Conservation (phyloP, 2,888 invertebrate species). For the Hyposoter didymator region DNA sequence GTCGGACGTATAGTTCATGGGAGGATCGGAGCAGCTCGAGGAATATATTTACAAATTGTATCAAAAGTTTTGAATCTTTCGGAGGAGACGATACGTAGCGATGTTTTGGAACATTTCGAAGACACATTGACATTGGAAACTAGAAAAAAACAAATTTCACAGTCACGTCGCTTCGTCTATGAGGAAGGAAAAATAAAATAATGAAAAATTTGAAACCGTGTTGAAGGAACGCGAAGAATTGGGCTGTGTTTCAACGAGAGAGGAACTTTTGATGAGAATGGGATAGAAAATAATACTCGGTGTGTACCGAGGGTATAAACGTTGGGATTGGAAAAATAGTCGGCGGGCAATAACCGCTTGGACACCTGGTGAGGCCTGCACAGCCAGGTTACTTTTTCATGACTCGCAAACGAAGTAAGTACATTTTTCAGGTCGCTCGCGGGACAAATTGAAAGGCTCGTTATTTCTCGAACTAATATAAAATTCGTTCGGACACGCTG, state of each 20-base stretch:
- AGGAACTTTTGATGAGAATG: background rate
- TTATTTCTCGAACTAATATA: conserved; percentile 16
- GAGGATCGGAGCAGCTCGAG: background rate
- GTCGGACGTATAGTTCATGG: background rate
- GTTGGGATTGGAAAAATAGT: background rate
- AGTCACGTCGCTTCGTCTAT: too few relatives aligned
- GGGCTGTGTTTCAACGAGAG: background rate
- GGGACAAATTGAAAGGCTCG: conserved; percentile 5
- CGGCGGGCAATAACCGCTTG: background rate
- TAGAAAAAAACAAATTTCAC: too few relatives aligned
- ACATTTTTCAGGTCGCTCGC: background rate
- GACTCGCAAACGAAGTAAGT: background rate
- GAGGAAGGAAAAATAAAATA: too few relatives aligned
- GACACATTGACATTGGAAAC: too few relatives aligned
- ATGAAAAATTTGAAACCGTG: background rate
- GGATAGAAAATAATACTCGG: background rate
- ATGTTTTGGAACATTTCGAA: too few relatives aligned
- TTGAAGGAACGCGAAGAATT: background rate
- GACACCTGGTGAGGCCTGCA: background rate
- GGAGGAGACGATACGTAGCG: background rate
- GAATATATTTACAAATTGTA: background rate
- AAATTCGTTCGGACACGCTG: conserved; percentile 1
- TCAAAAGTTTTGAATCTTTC: background rate
- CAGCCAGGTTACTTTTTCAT: conserved; percentile 1
- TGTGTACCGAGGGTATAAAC: background rate